Conservation (phyloP, 2,797 vertebrate genomes). For the Dendrocincla fuliginosa region DNA sequence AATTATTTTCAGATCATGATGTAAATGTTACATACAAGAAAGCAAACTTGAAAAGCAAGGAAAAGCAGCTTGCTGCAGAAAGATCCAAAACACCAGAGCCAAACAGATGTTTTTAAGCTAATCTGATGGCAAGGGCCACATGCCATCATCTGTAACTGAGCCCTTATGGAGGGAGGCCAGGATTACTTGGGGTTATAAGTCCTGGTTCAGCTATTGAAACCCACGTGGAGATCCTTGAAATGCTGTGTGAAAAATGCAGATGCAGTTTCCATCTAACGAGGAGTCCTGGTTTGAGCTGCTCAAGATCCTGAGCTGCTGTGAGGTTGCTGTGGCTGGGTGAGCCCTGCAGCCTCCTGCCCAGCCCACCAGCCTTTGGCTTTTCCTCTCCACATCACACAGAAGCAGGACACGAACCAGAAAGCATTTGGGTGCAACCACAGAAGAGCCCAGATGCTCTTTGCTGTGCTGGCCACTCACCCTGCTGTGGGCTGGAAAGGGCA, state of each 20-base stretch:
- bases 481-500: neutral
- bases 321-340: accelerated
- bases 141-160: neutral
- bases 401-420: neutral
- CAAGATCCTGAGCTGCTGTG: neutral
- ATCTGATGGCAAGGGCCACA: neutral
- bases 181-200: neutral
- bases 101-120: conserved; percentile 19
- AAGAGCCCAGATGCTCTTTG: neutral
- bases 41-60: conserved; percentile 54
- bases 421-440: accelerated
- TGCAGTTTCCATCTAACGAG: neutral
- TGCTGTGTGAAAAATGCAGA: neutral
- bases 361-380: neutral
- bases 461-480: neutral
- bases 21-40: conserved; percentile 52
- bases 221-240: neutral
- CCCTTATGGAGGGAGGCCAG: neutral
- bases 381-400: accelerated
- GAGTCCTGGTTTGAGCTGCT: neutral
- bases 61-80: conserved; percentile 16
- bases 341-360: neutral
- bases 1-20: conserved; percentile 71
- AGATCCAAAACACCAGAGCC: neutral
- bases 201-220: neutral